phyloP scores from a whole-genome alignment of 2,113 vertebrate genomes.

The Sitta europaea region DNA sequence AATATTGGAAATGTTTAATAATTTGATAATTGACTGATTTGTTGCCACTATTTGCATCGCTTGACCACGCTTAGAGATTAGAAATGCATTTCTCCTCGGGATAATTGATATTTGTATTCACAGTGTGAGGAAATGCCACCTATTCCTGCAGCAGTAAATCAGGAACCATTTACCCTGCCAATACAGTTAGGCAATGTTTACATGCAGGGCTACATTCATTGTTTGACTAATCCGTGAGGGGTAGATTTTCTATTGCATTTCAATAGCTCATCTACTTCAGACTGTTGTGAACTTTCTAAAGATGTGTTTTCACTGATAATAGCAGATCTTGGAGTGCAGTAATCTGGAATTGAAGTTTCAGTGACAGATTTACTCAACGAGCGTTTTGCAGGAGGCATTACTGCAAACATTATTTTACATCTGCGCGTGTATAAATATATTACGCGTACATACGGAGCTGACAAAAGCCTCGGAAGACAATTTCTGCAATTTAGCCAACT shows the following conservation, averaged over 20 bases:
- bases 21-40: constrained; percentile 45
- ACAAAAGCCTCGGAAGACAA: constrained; percentile 68
- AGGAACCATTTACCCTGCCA: constrained; percentile 67
- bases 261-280: constrained; percentile 73
- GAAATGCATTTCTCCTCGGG: constrained; percentile 44
- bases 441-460: not conserved
- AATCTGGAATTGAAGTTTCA: constrained; percentile 72
- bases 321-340: constrained; percentile 63
- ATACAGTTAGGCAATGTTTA: constrained; percentile 69
- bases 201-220: constrained; percentile 60
- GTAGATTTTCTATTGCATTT: constrained; percentile 70
- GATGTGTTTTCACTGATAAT: constrained; percentile 71
- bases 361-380: constrained; percentile 73
- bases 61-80: constrained; percentile 37
- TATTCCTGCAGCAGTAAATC: constrained; percentile 65
- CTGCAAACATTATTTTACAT: constrained; percentile 50
- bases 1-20: constrained; percentile 17
- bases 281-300: constrained; percentile 72
- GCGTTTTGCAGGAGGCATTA: constrained; percentile 65
- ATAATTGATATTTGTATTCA: constrained; percentile 67
- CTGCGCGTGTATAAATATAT: not conserved
- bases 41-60: constrained; percentile 46
- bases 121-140: constrained; percentile 51
- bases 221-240: constrained; percentile 68
- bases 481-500: constrained; percentile 73